These are phyloP conservation scores for Hyles euphorbiae DNA, from an alignment of 1,140 invertebrate species.

Conservation along the genomic window DNA sequence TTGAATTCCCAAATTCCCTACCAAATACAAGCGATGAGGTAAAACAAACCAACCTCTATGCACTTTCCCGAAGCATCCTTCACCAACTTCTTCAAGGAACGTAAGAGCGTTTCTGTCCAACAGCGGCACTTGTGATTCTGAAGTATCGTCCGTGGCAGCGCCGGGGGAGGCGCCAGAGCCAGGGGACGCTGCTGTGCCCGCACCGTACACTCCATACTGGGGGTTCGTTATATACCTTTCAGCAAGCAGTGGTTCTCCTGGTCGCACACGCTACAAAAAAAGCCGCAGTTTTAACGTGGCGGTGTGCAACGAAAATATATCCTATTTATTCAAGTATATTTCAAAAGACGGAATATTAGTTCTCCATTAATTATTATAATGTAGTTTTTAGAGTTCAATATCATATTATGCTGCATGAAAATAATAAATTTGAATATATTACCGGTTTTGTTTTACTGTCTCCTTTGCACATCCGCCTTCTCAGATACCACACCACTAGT, in stretches of 20 bases:
- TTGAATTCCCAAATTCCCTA: no score
- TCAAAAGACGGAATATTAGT: no score
- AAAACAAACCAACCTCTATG: slow-evolving; percentile 81
- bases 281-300: not conserved
- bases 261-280: slow-evolving; percentile 63
- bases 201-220: slow-evolving; percentile 79
- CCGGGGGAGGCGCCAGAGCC: slow-evolving; percentile 17
- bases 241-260: slow-evolving; percentile 78
- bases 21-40: not conserved
- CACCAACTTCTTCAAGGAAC: slow-evolving; percentile 88
- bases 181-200: slow-evolving; percentile 30
- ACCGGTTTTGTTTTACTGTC: slow-evolving; percentile 64
- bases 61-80: slow-evolving; percentile 95
- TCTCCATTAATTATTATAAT: no score
- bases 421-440: slow-evolving; percentile 14
- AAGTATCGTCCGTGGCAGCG: slow-evolving; percentile 51
- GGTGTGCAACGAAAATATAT: no score
- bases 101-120: slow-evolving; percentile 79
- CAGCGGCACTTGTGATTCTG: slow-evolving; percentile 75
- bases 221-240: slow-evolving; percentile 87
- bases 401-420: no score
- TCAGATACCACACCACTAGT: slow-evolving; percentile 45
- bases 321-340: no score
- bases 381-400: no score
- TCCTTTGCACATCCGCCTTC: slow-evolving; percentile 45